Conservation (phyloP, 2,113 vertebrate species). For the Alosa alosa region DNA sequence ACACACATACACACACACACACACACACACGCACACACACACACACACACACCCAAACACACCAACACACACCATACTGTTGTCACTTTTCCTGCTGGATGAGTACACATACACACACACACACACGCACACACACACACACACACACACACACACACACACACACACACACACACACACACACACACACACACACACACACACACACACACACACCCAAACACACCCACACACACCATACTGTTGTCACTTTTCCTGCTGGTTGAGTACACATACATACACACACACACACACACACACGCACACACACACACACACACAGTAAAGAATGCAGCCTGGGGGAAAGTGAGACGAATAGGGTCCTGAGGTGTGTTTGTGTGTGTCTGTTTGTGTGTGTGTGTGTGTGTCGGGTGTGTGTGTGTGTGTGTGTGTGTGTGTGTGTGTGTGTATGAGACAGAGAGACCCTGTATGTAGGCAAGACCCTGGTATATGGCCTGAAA, state of each 20-base stretch:
- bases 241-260: too few species aligned
- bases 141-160: background rate
- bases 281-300: background rate
- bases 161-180: constrained; percentile 5
- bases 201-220: background rate
- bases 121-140: background rate
- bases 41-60: background rate
- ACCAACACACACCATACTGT: background rate
- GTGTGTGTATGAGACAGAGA: background rate
- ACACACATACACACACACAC: constrained; percentile 4
- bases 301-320: background rate
- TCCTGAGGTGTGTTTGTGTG: constrained; percentile 27
- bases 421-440: background rate
- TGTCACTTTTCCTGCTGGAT: too few species aligned
- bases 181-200: background rate
- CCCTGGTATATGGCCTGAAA: too few species aligned
- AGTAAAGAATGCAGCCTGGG: background rate
- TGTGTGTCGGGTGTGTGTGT: constrained; percentile 19
- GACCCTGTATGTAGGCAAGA: background rate
- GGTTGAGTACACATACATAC: background rate
- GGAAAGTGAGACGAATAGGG: background rate
- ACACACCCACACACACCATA: background rate
- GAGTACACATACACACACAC: background rate
- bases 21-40: background rate
- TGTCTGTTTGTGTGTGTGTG: too few species aligned